Base-by-base conservation (phyloP, 1,140 invertebrate species). In the Euura lappo region DNA sequence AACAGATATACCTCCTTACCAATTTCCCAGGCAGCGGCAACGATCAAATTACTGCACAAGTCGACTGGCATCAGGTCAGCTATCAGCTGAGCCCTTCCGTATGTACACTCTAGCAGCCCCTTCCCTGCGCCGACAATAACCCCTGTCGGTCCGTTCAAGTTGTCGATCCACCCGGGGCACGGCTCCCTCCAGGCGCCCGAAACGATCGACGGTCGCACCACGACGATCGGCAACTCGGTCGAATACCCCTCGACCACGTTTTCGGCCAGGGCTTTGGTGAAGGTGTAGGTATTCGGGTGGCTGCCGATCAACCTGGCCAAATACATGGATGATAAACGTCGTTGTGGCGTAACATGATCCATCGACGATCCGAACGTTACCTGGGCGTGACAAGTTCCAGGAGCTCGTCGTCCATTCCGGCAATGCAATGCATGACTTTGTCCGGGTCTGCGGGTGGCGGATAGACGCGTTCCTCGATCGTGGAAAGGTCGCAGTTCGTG, bases 41-140 rank as follows among this genome's bases (percentile, higher is more conserved):
- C 92, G 65, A 97, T 89, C 60, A 94, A 91, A 82, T 95, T 96
- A n/a, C 96, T 93, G 3, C 93, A 93, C 74, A 93, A 91, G 88
- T 98, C 97, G 0, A 95, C 96, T 0, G 97, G 97, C 45, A 98
- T 93, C 3, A 98, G 88, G 77, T 98, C 96, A 0, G 95, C 94
- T 6, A 90, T 88, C 65, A 90, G 89, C 1, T 89, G 80, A 8
- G 79, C 74, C 72, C 92, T 86, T 74, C 93, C 93, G 69, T 93
- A 90, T 74, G 97, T 83, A 1, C 91, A 91, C 45, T 93, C 89
- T 2, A 97, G 79, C 10, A 97, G 86, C 44, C 95, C 96, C 71
- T 93, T 90, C 88, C 91, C 93, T 71, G 93, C 92, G 7, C 89
- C 91, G 0, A 91, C 87, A 0, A 91, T 88, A 0, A 93, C 88